Evolutionary conservation across 2,113 vertebrate species (phyloP).

Genomic region (Ploceus nigricollis): DNA sequence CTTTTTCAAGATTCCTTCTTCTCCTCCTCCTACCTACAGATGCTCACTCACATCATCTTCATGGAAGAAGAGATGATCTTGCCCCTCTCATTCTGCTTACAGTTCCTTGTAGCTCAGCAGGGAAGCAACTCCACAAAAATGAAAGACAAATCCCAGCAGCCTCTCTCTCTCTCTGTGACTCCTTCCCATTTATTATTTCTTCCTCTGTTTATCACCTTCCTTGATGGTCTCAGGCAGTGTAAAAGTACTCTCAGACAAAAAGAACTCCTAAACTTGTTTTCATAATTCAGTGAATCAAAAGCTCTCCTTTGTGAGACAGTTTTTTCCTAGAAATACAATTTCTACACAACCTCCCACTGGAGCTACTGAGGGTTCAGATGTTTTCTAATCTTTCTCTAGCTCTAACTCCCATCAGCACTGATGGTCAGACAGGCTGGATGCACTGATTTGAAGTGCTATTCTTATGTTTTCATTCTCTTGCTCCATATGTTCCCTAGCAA

Average conservation of each 20-base stretch:
- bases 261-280: background rate
- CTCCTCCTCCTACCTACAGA: background rate
- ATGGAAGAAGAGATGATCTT: background rate
- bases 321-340: slow-evolving; percentile 4
- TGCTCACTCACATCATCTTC: background rate
- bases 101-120: background rate
- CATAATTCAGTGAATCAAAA: background rate
- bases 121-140: background rate
- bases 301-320: background rate
- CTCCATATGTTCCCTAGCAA: background rate
- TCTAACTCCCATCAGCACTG: background rate
- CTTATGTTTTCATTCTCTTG: background rate
- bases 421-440: background rate
- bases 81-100: background rate
- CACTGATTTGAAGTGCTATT: background rate
- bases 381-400: background rate
- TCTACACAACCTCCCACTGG: background rate
- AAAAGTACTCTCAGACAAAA: background rate
- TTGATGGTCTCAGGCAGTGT: background rate
- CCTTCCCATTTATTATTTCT: background rate
- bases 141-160: background rate
- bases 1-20: background rate
- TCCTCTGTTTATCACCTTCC: background rate
- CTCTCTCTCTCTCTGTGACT: background rate
- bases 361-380: background rate